Evolutionary conservation across 92 coral and sea anemone genomes (phyloP).

Genomic region (Palythoa caribaeorum): DNA sequence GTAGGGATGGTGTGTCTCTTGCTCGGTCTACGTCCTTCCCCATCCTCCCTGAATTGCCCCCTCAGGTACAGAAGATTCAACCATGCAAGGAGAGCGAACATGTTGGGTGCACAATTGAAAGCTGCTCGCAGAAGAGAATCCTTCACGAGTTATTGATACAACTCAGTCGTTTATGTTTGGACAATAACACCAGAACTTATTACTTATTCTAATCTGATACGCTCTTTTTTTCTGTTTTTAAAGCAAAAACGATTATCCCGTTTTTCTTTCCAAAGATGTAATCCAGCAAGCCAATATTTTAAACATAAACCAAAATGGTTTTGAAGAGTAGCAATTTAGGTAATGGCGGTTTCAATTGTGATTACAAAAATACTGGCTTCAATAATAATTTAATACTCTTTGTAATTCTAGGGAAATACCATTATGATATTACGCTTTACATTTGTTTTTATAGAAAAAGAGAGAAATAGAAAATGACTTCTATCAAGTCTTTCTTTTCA

Average conservation of each 20-base stretch:
- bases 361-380: too few relatives aligned
- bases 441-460: too few relatives aligned
- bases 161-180: conserved; percentile 57
- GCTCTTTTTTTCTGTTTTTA: not conserved
- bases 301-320: not conserved
- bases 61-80: conserved; percentile 14
- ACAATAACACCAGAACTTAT: conserved; percentile 57
- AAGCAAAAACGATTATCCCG: not conserved
- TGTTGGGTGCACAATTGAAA: conserved; percentile 75
- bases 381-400: too few relatives aligned
- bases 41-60: conserved; percentile 81
- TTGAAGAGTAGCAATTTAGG: not conserved
- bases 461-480: too few relatives aligned
- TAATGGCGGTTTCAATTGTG: too few relatives aligned
- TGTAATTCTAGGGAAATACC: too few relatives aligned
- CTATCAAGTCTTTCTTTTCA: too few relatives aligned
- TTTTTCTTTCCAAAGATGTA: not conserved
- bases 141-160: conserved; percentile 75
- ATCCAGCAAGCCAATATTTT: not conserved
- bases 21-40: conserved; percentile 59
- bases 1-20: conserved; percentile 51
- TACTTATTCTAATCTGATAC: not conserved
- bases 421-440: too few relatives aligned
- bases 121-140: conserved; percentile 82
- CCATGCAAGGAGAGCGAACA: conserved; percentile 58